phyloP scores from a whole-genome alignment of 1,140 invertebrate genomes.

The Bicyclus anynana region DNA sequence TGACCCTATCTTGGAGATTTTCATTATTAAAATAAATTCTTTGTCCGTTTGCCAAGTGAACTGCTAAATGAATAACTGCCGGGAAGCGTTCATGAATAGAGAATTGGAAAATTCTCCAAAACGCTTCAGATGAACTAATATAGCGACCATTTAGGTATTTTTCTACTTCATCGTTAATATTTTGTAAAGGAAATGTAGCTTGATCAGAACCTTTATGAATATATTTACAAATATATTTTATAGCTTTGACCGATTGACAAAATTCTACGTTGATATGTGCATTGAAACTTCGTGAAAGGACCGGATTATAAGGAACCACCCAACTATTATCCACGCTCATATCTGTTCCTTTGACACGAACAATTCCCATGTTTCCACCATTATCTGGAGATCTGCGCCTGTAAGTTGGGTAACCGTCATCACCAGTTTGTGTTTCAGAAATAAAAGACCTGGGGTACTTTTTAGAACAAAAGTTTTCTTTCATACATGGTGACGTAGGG shows the following conservation, averaged over 20 bases:
- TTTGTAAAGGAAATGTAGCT: neutral
- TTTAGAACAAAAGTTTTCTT: too few relatives aligned
- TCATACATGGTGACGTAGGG: slow-evolving; percentile 29
- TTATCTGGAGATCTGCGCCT: too few relatives aligned
- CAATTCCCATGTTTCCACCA: neutral
- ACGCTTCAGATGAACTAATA: too few relatives aligned
- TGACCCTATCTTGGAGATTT: too few relatives aligned
- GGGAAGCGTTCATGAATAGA: too few relatives aligned
- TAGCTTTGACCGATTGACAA: neutral
- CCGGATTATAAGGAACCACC: neutral
- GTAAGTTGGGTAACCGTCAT: too few relatives aligned
- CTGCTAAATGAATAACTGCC: too few relatives aligned
- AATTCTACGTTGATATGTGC: neutral
- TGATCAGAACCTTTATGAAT: neutral
- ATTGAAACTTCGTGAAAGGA: neutral
- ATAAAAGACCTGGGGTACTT: too few relatives aligned
- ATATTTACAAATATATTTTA: neutral
- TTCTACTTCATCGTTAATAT: neutral
- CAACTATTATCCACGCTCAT: neutral
- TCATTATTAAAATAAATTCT: too few relatives aligned
- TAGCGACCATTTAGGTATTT: neutral
- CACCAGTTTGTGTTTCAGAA: too few relatives aligned
- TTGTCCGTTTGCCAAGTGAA: too few relatives aligned
- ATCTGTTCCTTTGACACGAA: neutral
- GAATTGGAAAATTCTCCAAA: too few relatives aligned